phyloP scores from a whole-genome alignment of 2,888 invertebrate genomes.

The Theretra japonica region DNA sequence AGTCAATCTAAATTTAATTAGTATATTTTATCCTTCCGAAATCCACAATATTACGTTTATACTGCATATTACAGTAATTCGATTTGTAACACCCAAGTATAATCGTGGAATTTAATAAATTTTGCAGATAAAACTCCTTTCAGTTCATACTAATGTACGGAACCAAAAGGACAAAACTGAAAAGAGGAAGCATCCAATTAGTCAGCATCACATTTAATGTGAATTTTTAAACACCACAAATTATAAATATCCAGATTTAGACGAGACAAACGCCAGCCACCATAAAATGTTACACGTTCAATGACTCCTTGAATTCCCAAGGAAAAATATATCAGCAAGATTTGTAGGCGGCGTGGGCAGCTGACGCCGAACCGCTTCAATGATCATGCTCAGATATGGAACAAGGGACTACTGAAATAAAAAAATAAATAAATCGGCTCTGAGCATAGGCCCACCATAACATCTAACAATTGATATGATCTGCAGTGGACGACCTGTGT shows the following conservation, averaged over 20 bases:
- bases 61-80: no score
- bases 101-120: no score
- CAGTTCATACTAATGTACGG: no score
- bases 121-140: no score
- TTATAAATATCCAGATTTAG: not conserved
- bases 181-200: not conserved
- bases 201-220: not conserved
- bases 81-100: no score
- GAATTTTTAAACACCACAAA: not conserved
- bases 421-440: not conserved
- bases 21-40: no score
- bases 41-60: no score
- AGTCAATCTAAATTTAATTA: no score
- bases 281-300: slow-evolving; percentile 42
- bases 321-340: slow-evolving; percentile 46
- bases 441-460: not conserved
- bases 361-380: slow-evolving; percentile 37
- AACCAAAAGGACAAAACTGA: not conserved
- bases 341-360: slow-evolving; percentile 40
- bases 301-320: slow-evolving; percentile 44
- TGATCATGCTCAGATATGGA: not conserved
- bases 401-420: not conserved
- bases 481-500: no score
- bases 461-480: no score
- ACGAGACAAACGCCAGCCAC: slow-evolving; percentile 22